phyloP scores from a whole-genome alignment of 1,140 invertebrate species.

The Bradynema listronoti region DNA sequence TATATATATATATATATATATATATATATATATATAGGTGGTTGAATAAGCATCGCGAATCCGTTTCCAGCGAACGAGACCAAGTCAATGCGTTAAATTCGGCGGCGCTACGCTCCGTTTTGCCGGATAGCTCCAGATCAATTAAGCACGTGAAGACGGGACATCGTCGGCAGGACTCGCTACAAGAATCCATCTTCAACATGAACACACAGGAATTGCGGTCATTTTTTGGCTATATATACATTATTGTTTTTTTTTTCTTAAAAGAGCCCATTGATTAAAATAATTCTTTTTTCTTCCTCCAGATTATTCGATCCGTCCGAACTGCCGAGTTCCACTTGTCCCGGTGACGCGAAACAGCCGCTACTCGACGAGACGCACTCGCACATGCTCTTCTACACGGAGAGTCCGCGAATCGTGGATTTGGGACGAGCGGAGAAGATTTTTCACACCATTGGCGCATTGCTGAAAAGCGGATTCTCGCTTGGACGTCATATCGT shows the following conservation, averaged over 20 bases:
- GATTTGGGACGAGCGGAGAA: slow-evolving; percentile 52
- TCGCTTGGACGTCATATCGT: slow-evolving; percentile 43
- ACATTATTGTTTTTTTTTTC: slow-evolving; percentile 3
- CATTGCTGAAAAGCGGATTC: slow-evolving; percentile 32
- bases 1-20: too few species aligned
- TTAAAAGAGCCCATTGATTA: background rate
- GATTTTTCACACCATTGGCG: slow-evolving; percentile 45
- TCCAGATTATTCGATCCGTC: slow-evolving; percentile 50
- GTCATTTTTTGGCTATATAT: slow-evolving; percentile 13
- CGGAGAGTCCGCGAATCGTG: slow-evolving; percentile 51
- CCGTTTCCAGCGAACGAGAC: slow-evolving; percentile 1
- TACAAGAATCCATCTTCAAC: slow-evolving; percentile 54
- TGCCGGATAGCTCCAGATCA: slow-evolving; percentile 23
- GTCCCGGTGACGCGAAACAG: slow-evolving; percentile 46
- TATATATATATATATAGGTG: too few species aligned
- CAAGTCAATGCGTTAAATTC: slow-evolving; percentile 8
- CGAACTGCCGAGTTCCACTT: slow-evolving; percentile 48
- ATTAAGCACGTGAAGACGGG: slow-evolving; percentile 51
- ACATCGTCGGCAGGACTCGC: slow-evolving; percentile 51
- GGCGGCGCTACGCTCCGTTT: slow-evolving; percentile 11
- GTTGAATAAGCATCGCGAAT: too few species aligned
- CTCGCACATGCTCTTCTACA: slow-evolving; percentile 54
- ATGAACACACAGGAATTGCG: slow-evolving; percentile 50
- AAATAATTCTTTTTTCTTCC: slow-evolving; percentile 2
- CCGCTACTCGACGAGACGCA: slow-evolving; percentile 52